phyloP scores from a whole-genome alignment of 2,888 invertebrate genomes.

The Argyra leucocephala region DNA sequence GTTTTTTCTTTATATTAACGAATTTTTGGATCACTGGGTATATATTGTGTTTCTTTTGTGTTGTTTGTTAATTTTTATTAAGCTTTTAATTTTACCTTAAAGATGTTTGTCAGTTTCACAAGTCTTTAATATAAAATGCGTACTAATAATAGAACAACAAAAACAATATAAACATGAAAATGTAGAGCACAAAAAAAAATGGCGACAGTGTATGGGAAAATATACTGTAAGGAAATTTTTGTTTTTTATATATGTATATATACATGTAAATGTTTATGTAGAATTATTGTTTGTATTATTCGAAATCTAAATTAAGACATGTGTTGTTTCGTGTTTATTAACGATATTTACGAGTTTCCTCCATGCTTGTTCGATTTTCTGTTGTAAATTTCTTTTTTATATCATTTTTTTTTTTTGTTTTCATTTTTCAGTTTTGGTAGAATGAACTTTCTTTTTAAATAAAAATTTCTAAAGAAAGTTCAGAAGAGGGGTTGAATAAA shows the following conservation, averaged over 20 bases:
- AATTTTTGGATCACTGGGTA: too few species aligned
- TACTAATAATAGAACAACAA: background rate
- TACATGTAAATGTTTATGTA: background rate
- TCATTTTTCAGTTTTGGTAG: too few species aligned
- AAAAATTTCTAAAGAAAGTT: background rate
- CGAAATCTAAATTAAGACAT: background rate
- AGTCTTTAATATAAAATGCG: background rate
- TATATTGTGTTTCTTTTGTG: too few species aligned
- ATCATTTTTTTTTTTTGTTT: too few species aligned
- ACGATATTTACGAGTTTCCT: background rate
- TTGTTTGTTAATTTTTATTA: background rate
- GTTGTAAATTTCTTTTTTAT: too few species aligned
- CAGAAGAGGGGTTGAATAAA: background rate
- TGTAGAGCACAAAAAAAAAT: background rate
- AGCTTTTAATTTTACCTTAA: background rate
- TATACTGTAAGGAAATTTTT: background rate
- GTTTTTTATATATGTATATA: too few species aligned
- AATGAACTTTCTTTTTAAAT: too few species aligned
- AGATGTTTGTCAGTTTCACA: background rate
- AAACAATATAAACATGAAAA: too few species aligned
- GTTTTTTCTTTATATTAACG: background rate
- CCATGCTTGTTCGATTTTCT: background rate
- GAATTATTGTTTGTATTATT: too few species aligned
- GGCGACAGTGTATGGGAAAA: background rate
- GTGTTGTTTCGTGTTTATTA: background rate